Conservation (phyloP, 2,888 invertebrate genomes). For the Ischnura elegans region DNA sequence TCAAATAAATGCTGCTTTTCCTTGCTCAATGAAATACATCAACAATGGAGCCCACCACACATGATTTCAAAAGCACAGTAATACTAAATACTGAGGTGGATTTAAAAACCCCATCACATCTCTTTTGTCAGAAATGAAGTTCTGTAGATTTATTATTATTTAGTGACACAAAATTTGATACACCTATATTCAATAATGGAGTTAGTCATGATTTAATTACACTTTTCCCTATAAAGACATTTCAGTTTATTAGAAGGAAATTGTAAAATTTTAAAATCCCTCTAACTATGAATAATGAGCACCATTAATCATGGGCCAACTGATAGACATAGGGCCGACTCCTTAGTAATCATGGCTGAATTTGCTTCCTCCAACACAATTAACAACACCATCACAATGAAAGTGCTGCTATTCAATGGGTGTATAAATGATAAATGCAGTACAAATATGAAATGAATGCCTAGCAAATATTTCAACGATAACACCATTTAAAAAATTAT, state of each 20-base stretch:
- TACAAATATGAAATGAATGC: slow-evolving; percentile 33
- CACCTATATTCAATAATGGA: not conserved
- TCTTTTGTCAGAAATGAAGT: not conserved
- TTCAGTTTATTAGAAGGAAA: not conserved
- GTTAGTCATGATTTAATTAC: not conserved
- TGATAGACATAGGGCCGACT: not conserved
- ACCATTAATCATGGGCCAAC: not conserved
- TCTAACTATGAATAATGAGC: not conserved
- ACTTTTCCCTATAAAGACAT: not conserved
- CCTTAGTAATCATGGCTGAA: not conserved
- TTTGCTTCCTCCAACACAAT: not conserved
- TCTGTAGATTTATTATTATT: not conserved
- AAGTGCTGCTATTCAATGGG: not conserved
- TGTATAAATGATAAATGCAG: slow-evolving; percentile 62
- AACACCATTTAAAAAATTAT: not conserved
- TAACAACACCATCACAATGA: not conserved
- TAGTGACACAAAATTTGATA: not conserved
- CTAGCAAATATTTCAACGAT: slow-evolving; percentile 7
- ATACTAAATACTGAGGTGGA: not conserved
- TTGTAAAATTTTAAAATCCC: not conserved
- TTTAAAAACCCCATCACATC: not conserved
- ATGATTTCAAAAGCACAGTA: not conserved
- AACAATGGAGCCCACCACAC: not conserved
- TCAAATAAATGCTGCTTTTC: not conserved
- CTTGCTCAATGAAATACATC: not conserved